Conservation (phyloP, 2,888 invertebrate genomes). For the Drosophila sordidula region DNA sequence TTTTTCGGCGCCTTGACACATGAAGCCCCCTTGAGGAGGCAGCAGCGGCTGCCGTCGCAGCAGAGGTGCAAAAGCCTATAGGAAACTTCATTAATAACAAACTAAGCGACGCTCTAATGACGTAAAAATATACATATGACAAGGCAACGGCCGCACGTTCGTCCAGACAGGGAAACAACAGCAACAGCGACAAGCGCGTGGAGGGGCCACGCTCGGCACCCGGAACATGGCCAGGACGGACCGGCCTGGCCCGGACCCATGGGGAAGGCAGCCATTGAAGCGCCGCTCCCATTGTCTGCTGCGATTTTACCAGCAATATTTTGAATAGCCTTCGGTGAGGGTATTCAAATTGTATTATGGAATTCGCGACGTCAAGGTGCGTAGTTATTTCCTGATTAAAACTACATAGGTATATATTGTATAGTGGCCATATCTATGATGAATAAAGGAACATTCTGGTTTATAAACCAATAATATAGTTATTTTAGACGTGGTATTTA, state of each 20-base stretch:
- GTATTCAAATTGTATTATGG: neutral
- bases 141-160: conserved; percentile 49
- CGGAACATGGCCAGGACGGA: conserved; percentile 22
- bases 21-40: conserved; percentile 31
- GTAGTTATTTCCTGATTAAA: neutral
- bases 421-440: too few species aligned
- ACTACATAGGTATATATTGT: neutral
- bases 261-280: conserved; percentile 37
- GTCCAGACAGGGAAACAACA: conserved; percentile 27
- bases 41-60: neutral
- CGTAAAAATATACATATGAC: conserved; percentile 60
- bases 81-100: conserved; percentile 77
- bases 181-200: conserved; percentile 17
- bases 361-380: neutral
- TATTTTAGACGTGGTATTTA: neutral
- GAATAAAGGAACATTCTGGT: neutral
- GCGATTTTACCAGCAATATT: conserved; percentile 25
- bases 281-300: conserved; percentile 49
- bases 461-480: neutral
- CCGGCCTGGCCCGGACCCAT: conserved; percentile 14
- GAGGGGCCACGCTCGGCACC: conserved; percentile 17
- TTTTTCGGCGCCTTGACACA: conserved; percentile 41
- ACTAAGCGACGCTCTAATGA: conserved; percentile 65
- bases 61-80: conserved; percentile 52
- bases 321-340: neutral